Conservation (phyloP, 1,140 invertebrate genomes). For the Panulirus ornatus region DNA sequence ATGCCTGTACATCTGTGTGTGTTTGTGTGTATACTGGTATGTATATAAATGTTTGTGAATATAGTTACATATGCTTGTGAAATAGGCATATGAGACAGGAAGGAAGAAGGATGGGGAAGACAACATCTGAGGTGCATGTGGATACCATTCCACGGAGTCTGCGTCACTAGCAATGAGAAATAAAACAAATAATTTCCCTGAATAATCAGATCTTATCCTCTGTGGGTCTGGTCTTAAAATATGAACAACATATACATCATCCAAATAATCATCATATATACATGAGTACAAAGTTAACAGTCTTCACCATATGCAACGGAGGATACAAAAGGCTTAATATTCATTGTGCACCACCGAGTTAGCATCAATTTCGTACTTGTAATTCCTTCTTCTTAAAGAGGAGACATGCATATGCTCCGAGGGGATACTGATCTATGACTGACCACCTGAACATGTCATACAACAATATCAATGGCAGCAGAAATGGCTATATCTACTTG, state of each 20-base stretch:
- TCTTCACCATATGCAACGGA: constrained; percentile 17
- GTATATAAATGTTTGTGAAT: constrained; percentile 22
- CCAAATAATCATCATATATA: constrained; percentile 19
- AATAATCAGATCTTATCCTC: not conserved
- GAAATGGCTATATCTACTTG: constrained; percentile 27
- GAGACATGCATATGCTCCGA: constrained; percentile 39
- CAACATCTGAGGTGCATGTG: constrained; percentile 21
- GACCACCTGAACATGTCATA: not conserved
- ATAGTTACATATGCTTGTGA: constrained; percentile 16
- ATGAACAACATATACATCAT: not conserved
- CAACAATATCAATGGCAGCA: constrained; percentile 16
- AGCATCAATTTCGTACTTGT: constrained; percentile 32
- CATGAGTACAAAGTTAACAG: constrained; percentile 20
- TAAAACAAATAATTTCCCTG: not conserved
- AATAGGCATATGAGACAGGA: not conserved
- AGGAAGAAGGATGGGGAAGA: not conserved
- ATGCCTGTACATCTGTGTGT: not conserved
- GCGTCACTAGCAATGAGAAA: not conserved
- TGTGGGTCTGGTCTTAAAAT: not conserved
- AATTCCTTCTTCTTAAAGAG: constrained; percentile 2
- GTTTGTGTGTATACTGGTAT: not conserved
- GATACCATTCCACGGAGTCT: constrained; percentile 2
- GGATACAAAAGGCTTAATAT: constrained; percentile 42
- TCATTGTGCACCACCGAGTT: constrained; percentile 56
- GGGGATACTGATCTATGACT: not conserved